Conservation (phyloP, 2,888 invertebrate genomes). For the Bombyx huttoni region DNA sequence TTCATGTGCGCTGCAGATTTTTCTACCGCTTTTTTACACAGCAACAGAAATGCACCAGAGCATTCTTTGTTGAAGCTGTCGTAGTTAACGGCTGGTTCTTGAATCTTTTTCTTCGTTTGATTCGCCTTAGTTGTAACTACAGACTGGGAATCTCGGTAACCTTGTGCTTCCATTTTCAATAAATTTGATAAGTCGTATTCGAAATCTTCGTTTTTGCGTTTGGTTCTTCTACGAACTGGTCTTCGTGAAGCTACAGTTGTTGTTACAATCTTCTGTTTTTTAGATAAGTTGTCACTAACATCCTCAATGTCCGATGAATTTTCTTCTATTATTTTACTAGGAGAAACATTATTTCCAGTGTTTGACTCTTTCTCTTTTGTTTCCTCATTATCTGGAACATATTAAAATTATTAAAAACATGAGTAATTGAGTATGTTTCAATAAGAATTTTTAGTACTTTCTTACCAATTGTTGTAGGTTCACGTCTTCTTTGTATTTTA, state of each 20-base stretch:
- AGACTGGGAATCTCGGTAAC: slow-evolving; percentile 50
- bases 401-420: neutral
- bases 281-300: slow-evolving; percentile 35
- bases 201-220: slow-evolving; percentile 78
- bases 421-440: neutral
- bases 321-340: slow-evolving; percentile 51
- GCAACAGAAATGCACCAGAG: slow-evolving; percentile 41
- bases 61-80: slow-evolving; percentile 46
- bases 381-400: slow-evolving; percentile 35
- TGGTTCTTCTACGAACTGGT: slow-evolving; percentile 77
- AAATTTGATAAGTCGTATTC: slow-evolving; percentile 78
- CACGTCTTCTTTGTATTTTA: slow-evolving; percentile 37
- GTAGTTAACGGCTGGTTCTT: slow-evolving; percentile 27
- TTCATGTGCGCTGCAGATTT: slow-evolving; percentile 44
- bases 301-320: slow-evolving; percentile 64
- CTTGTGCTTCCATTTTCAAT: slow-evolving; percentile 65
- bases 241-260: slow-evolving; percentile 50
- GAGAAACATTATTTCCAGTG: slow-evolving; percentile 23
- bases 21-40: slow-evolving; percentile 48
- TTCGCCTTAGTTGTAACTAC: slow-evolving; percentile 25
- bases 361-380: slow-evolving; percentile 22
- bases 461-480: slow-evolving; percentile 27
- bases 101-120: slow-evolving; percentile 39
- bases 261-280: slow-evolving; percentile 17
- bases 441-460: neutral